phyloP scores from a whole-genome alignment of 1,140 invertebrate genomes.

The Drosophila triauraria region DNA sequence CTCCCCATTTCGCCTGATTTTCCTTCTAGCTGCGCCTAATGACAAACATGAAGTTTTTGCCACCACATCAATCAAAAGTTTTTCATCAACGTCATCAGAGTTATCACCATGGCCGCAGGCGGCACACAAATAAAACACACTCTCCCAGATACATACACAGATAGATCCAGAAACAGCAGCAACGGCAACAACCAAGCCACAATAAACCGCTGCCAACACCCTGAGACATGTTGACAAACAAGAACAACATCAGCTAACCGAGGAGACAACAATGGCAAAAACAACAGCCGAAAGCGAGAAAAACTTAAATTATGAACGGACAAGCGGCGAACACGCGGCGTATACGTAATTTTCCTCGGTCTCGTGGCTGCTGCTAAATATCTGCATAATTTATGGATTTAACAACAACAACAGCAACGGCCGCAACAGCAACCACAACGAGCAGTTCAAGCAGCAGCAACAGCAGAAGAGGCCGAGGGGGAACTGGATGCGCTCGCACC shows the following conservation, averaged over 20 bases:
- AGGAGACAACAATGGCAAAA: conserved; percentile 31
- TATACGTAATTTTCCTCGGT: conserved; percentile 69
- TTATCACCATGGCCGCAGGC: conserved; percentile 78
- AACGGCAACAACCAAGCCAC: too few relatives aligned
- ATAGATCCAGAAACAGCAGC: conserved; percentile 25
- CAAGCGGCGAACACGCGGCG: conserved; percentile 51
- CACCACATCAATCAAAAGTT: conserved; percentile 83
- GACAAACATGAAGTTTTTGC: conserved; percentile 82
- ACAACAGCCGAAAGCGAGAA: conserved; percentile 30
- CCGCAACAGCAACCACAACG: neutral
- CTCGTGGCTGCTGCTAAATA: conserved; percentile 61
- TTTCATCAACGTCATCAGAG: conserved; percentile 84
- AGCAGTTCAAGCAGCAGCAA: neutral
- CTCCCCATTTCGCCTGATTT: neutral
- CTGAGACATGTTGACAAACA: conserved; percentile 61
- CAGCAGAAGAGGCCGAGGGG: conserved; percentile 1
- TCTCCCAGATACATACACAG: conserved; percentile 27
- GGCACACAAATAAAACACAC: conserved; percentile 46
- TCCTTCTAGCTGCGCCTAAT: conserved; percentile 57
- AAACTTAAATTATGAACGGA: conserved; percentile 53
- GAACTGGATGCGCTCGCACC: conserved; percentile 52
- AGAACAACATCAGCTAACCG: conserved; percentile 49
- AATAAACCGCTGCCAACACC: conserved; percentile 43
- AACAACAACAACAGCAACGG: conserved; percentile 23
- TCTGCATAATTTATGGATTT: conserved; percentile 78